Conservation (phyloP, 2,113 vertebrate genomes). For the Zeus faber region DNA sequence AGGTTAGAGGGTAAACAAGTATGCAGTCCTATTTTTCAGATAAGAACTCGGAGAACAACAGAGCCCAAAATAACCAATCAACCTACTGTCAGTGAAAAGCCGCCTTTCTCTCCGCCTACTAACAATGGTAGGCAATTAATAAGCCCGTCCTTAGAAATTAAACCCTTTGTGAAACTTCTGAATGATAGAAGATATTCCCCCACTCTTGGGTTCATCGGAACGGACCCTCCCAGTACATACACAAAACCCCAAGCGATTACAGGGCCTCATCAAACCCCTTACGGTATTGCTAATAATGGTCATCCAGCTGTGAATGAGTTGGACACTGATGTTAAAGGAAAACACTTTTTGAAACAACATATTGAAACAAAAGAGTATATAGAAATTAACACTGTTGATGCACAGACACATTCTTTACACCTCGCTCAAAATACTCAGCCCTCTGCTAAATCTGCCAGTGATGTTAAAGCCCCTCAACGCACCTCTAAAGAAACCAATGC, state of each 20-base stretch:
- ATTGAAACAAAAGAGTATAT: slow-evolving; percentile 16
- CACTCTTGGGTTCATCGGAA: neutral
- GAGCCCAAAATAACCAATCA: slow-evolving; percentile 9
- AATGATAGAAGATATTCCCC: slow-evolving; percentile 2
- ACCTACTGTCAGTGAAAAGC: slow-evolving; percentile 12
- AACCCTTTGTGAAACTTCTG: slow-evolving; percentile 2
- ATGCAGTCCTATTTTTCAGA: neutral
- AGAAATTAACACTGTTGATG: slow-evolving; percentile 17
- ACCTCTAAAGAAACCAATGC: slow-evolving; percentile 9
- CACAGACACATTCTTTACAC: slow-evolving; percentile 1
- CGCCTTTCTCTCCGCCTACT: neutral
- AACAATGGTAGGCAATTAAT: slow-evolving; percentile 3
- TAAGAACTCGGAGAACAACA: slow-evolving; percentile 4
- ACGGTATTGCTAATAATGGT: neutral
- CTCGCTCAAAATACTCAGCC: slow-evolving; percentile 1
- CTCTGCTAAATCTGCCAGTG: slow-evolving; percentile 7
- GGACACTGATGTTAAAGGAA: slow-evolving; percentile 9
- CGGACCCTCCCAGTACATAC: slow-evolving; percentile 1
- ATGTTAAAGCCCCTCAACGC: slow-evolving; percentile 16
- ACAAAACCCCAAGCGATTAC: slow-evolving; percentile 17
- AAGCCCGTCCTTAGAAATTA: slow-evolving; percentile 25
- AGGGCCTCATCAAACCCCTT: slow-evolving; percentile 1
- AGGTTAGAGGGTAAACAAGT: slow-evolving; percentile 14
- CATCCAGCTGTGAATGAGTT: slow-evolving; percentile 1
- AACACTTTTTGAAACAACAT: slow-evolving; percentile 13